Evolutionary conservation across 2,797 vertebrate species (phyloP).

Genomic region (Macropus fuliginosus): DNA sequence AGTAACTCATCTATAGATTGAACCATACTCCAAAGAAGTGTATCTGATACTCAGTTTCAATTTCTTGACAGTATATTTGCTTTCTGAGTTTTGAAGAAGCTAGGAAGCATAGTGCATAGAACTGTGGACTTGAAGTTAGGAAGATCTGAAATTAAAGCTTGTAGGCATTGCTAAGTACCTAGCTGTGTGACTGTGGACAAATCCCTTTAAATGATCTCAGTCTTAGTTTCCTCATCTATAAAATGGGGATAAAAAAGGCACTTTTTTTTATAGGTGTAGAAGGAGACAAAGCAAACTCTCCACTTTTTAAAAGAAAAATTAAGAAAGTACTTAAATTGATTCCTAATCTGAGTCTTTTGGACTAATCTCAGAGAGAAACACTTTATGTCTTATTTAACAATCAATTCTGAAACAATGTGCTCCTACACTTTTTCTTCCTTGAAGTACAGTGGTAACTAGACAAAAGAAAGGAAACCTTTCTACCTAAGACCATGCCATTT

Average conservation of each 20-base stretch:
- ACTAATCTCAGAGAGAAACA: background rate
- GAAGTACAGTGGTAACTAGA: background rate
- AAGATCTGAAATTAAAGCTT: background rate
- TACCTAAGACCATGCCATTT: background rate
- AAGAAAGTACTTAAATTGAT: background rate
- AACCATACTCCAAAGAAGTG: background rate
- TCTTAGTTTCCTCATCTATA: background rate
- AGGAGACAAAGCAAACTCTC: background rate
- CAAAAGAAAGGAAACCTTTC: background rate
- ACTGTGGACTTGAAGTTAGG: background rate
- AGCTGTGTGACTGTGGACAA: background rate
- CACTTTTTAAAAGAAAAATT: background rate
- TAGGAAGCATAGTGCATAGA: background rate
- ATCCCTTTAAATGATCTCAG: background rate
- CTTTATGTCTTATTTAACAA: background rate
- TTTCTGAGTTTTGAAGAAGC: background rate
- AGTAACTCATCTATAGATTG: background rate
- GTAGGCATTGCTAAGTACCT: background rate
- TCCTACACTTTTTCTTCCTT: background rate
- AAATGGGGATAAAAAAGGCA: background rate
- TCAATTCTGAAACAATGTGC: background rate
- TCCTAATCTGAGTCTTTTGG: background rate
- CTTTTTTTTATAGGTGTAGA: background rate
- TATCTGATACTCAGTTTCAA: background rate
- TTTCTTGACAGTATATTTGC: no score